phyloP scores from a whole-genome alignment of 2,113 vertebrate genomes.

The Sterna hirundo region DNA sequence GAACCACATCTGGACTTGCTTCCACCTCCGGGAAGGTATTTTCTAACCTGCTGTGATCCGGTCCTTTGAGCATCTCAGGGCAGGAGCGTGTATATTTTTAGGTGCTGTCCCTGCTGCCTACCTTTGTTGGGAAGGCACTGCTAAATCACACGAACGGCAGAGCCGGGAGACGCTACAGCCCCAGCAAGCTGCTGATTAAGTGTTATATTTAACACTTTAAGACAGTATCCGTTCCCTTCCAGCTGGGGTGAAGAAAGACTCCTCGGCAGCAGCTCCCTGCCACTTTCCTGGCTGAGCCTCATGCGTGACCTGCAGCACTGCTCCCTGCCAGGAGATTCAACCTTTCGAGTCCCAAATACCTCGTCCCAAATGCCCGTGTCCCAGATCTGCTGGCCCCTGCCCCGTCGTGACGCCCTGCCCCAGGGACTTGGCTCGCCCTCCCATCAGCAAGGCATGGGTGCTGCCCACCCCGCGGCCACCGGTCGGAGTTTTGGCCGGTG shows the following conservation, averaged over 20 bases:
- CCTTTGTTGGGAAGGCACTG: not conserved
- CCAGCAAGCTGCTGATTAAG: slow-evolving; percentile 9
- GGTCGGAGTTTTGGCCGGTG: fast-evolving
- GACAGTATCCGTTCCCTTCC: not conserved
- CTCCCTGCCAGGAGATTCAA: not conserved
- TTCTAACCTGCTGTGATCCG: not conserved
- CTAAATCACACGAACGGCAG: not conserved
- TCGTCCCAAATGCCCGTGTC: not conserved
- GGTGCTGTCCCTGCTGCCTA: not conserved
- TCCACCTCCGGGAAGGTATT: fast-evolving
- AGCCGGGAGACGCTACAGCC: not conserved
- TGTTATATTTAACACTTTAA: slow-evolving; percentile 41
- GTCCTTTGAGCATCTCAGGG: not conserved
- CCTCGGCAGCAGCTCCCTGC: not conserved
- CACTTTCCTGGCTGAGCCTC: not conserved
- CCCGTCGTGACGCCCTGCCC: fast-evolving
- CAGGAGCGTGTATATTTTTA: not conserved
- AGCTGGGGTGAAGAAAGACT: not conserved
- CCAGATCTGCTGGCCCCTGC: not conserved
- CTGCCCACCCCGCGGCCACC: not conserved
- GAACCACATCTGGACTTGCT: fast-evolving
- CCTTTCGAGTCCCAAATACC: not conserved
- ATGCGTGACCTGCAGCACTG: not conserved
- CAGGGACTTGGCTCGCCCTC: not conserved
- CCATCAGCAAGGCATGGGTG: not conserved